Evolutionary conservation across 2,113 vertebrate genomes (phyloP).

Genomic region (Corythornis madagascariensis): DNA sequence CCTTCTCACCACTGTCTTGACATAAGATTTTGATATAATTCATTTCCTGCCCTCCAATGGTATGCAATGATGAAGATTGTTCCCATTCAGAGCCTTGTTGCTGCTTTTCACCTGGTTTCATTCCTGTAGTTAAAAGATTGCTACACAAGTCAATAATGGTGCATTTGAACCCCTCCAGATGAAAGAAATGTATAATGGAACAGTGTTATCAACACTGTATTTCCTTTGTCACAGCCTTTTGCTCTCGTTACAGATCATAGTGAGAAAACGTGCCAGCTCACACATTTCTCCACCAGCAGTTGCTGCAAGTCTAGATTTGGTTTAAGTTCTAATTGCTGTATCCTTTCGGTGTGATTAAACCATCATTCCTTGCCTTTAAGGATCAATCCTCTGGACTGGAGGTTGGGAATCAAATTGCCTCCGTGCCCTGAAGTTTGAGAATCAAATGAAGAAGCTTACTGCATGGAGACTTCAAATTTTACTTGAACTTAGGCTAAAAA

Average conservation of each 20-base stretch:
- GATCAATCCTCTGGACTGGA: constrained; percentile 45
- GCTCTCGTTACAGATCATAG: not conserved
- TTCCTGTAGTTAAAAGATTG: not conserved
- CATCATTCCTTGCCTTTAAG: constrained; percentile 68
- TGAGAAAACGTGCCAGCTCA: not conserved
- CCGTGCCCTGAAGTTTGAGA: constrained; percentile 61
- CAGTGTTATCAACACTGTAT: not conserved
- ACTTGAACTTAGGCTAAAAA: constrained; percentile 51
- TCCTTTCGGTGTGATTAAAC: constrained; percentile 70
- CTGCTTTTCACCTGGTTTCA: not conserved
- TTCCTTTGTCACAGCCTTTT: not conserved
- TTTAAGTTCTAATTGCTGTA: constrained; percentile 60
- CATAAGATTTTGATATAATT: not conserved
- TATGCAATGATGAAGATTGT: not conserved
- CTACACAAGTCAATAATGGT: not conserved
- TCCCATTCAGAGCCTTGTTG: not conserved
- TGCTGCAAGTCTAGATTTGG: constrained; percentile 53
- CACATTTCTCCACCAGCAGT: not conserved
- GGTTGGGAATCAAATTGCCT: constrained; percentile 65
- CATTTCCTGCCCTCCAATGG: not conserved
- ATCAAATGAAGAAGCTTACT: constrained; percentile 67
- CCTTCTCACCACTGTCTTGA: not conserved
- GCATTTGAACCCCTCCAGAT: not conserved
- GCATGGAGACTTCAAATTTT: constrained; percentile 30
- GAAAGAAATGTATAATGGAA: not conserved